Conservation (phyloP, 2,113 vertebrate species). For the Coreoperca whiteheadi region DNA sequence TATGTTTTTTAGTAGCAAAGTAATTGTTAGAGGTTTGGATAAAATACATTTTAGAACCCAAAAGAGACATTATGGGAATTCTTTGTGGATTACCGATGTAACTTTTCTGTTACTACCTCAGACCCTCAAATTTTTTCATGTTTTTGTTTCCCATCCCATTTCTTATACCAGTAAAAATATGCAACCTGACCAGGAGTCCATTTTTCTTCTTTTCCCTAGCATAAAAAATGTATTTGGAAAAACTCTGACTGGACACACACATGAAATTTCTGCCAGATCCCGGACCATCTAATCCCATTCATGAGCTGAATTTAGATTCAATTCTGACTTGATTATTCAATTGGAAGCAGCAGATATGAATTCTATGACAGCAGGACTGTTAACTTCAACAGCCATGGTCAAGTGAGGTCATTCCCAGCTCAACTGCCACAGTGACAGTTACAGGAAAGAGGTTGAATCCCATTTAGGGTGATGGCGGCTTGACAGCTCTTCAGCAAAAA, state of each 20-base stretch:
- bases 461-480: slow-evolving; percentile 52
- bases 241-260: not conserved
- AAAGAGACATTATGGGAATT: not conserved
- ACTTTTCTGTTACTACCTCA: not conserved
- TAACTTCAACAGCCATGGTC: slow-evolving; percentile 20
- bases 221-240: slow-evolving; percentile 10
- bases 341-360: slow-evolving; percentile 26
- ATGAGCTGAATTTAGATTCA: slow-evolving; percentile 16
- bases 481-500: slow-evolving; percentile 55
- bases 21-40: not conserved
- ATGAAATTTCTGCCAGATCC: slow-evolving; percentile 9
- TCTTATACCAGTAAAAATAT: not conserved
- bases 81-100: not conserved
- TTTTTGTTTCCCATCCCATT: not conserved
- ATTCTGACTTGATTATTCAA: slow-evolving; percentile 8
- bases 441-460: slow-evolving; percentile 59
- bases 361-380: slow-evolving; percentile 41
- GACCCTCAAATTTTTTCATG: not conserved
- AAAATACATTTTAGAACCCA: not conserved
- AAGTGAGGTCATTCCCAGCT: slow-evolving; percentile 49
- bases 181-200: not conserved
- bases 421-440: slow-evolving; percentile 50
- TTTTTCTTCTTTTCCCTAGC: not conserved
- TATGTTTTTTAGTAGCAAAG: not conserved
- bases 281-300: slow-evolving; percentile 19